Evolutionary conservation across 2,797 vertebrate genomes (phyloP), one percentile per base, ranked within the genome.

Genomic region (Gallirallus australis): DNA sequence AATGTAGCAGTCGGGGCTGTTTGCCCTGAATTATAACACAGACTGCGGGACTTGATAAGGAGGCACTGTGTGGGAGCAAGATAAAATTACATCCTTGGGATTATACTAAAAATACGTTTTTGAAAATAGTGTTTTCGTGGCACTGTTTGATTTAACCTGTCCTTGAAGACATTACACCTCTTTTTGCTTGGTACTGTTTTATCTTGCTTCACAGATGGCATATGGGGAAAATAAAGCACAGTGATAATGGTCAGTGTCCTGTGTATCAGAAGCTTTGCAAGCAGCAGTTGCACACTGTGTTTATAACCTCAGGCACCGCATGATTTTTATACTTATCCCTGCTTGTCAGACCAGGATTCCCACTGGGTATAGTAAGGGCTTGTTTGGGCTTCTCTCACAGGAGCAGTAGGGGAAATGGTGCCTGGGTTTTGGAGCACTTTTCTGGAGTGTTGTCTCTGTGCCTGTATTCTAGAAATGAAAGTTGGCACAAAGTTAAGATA

Each of bases 71-170:
- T 94, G 82, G 82, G 90, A 94, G 65, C 66, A 72, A 96, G 94
- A 97, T 94, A 97, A 94, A 89, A 92, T 92, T 85, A 72, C 59
- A 59, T 94, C 82, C 69, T 87, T 94, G 86, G 88, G 76, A 90
- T 95, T 93, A 80, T 88, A 12, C 91, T 94, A 91, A 94, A 96
- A 94, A 96, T 95, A 86, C 25, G 28, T 81, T 52, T 76, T 65
- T 85, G 93, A 92, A 92, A 93, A 69, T 0, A 3, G 33, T 53
- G 18, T 85, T 93, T 93, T 92, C 45, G 2, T 81, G 70, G 70
- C 60, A 68, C 0, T 0, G 35, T 78, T 96, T 61, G 86, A 76
- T 91, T 90, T 95, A 91, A 84, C 92, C 88, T 91, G 97, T 82
- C 94, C 95, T 94, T 96, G 94, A 91, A 97, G 94, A 85, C 83